Evolutionary conservation across 2,113 vertebrate genomes (phyloP).

Genomic region (Mirza zaza): DNA sequence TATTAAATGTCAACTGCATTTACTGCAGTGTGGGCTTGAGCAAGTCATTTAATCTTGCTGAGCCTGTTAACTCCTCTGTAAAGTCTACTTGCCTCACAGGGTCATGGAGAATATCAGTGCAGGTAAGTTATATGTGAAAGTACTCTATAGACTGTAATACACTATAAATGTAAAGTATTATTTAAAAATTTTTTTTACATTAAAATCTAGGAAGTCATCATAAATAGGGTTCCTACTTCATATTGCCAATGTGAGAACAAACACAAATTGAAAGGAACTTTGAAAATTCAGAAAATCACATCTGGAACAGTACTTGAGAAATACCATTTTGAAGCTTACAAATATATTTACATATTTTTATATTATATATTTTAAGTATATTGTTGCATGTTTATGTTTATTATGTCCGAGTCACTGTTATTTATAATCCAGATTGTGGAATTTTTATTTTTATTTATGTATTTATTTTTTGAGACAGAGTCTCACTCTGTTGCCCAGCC

Average conservation of each 20-base stretch:
- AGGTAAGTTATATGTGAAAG: neutral
- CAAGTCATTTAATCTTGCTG: neutral
- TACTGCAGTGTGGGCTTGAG: neutral
- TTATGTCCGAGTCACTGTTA: neutral
- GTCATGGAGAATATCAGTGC: neutral
- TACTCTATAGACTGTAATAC: neutral
- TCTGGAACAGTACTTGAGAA: conserved; percentile 11
- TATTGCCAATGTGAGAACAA: neutral
- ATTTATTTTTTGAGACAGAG: no score
- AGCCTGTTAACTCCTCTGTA: neutral
- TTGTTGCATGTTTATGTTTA: conserved; percentile 10
- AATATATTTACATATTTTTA: neutral
- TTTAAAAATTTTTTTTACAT: neutral
- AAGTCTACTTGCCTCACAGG: neutral
- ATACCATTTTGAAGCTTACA: conserved; percentile 3
- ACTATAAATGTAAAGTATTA: neutral
- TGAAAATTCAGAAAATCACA: conserved; percentile 43
- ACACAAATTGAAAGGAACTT: neutral
- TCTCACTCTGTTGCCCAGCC: no score
- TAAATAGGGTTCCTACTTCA: neutral
- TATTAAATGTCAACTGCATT: neutral
- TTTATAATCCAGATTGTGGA: neutral
- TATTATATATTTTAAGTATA: neutral
- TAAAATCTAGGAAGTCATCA: neutral
- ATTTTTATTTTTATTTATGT: neutral